phyloP scores from a whole-genome alignment of 2,888 invertebrate species.

The Malthinus seriepunctatus region DNA sequence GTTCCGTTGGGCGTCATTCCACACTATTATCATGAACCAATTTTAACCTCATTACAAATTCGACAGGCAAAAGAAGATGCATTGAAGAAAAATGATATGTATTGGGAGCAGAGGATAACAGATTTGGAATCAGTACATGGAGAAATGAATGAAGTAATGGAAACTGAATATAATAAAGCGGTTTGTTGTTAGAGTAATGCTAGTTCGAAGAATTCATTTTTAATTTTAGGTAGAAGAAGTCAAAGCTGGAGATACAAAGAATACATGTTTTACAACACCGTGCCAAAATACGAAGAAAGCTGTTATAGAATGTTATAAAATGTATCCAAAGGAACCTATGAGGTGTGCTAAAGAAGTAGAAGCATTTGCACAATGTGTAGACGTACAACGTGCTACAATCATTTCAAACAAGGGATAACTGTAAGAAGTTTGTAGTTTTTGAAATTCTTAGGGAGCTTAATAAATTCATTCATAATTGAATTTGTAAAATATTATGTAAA shows the following conservation, averaged over 20 bases:
- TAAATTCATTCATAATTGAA: background rate
- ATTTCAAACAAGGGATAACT: constrained; percentile 14
- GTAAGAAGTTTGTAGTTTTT: background rate
- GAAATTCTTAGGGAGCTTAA: background rate
- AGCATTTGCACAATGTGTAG: constrained; percentile 65
- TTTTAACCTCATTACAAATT: constrained; percentile 51
- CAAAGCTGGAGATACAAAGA: background rate
- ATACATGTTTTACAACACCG: constrained; percentile 50
- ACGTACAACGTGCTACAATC: constrained; percentile 55
- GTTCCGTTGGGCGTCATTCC: background rate
- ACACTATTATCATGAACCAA: constrained; percentile 44
- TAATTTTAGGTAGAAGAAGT: constrained; percentile 7
- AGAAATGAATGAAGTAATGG: constrained; percentile 61
- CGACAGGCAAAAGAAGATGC: constrained; percentile 62
- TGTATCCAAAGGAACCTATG: constrained; percentile 62
- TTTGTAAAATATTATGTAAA: background rate
- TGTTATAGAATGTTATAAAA: constrained; percentile 64
- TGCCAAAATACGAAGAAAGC: constrained; percentile 61
- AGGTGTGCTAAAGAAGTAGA: constrained; percentile 64
- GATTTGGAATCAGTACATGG: constrained; percentile 61
- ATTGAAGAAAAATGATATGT: constrained; percentile 61
- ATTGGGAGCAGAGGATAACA: constrained; percentile 62
- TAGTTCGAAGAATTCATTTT: no score
- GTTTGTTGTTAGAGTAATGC: constrained; percentile 37
- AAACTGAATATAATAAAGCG: constrained; percentile 62